phyloP scores from a whole-genome alignment of 2,888 invertebrate genomes.

The Ectemnius continuus region DNA sequence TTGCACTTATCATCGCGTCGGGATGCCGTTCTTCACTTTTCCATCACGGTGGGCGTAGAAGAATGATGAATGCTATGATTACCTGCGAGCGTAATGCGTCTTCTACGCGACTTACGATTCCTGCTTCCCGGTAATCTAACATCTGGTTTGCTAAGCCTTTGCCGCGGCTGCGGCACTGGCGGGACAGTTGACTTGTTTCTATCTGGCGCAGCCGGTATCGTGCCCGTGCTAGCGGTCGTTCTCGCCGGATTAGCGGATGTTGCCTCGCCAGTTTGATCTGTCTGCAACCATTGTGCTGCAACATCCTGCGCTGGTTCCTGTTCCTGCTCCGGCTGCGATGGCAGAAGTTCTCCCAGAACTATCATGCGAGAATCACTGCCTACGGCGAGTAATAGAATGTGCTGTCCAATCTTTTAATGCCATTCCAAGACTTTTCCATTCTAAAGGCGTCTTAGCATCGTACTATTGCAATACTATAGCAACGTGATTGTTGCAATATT shows the following conservation, averaged over 20 bases:
- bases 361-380: conserved; percentile 79
- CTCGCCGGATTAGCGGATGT: conserved; percentile 29
- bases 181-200: conserved; percentile 36
- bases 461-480: conserved; percentile 23
- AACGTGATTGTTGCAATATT: conserved; percentile 26
- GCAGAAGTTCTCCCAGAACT: conserved; percentile 74
- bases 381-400: conserved; percentile 54
- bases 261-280: conserved; percentile 37
- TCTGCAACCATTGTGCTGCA: conserved; percentile 71
- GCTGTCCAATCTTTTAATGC: conserved; percentile 4
- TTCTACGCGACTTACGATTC: conserved; percentile 77
- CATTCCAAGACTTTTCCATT: conserved; percentile 5
- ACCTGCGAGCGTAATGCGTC: conserved; percentile 73
- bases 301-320: conserved; percentile 75
- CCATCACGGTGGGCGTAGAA: conserved; percentile 27
- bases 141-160: conserved; percentile 64
- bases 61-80: conserved; percentile 66
- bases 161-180: conserved; percentile 70
- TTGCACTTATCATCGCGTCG: background rate
- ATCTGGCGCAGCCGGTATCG: conserved; percentile 32
- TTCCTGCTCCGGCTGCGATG: conserved; percentile 71
- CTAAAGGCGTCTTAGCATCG: conserved; percentile 24
- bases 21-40: conserved; percentile 13
- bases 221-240: conserved; percentile 13
- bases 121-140: conserved; percentile 60